Evolutionary conservation across 2,888 invertebrate genomes (phyloP).

Genomic region (Lamellibrachia columna): DNA sequence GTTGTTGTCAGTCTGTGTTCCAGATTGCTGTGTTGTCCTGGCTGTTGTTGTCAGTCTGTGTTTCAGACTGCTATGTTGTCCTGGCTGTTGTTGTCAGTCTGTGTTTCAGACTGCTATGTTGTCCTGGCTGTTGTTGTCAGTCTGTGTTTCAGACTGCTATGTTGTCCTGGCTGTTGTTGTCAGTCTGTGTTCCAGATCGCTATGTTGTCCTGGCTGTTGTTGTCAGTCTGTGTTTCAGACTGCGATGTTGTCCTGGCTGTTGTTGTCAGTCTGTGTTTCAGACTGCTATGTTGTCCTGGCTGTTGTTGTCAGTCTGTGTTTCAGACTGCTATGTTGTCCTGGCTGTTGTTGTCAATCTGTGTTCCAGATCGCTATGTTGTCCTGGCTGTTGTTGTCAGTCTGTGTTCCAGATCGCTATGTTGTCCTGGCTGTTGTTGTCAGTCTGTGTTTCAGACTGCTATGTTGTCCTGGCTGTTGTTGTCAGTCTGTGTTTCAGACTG

Average conservation of each 20-base stretch:
- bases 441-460: no score
- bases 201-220: neutral
- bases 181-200: no score
- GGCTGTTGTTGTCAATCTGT: no score
- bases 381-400: no score
- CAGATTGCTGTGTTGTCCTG: neutral
- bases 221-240: neutral
- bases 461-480: no score
- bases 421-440: neutral
- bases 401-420: no score
- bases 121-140: neutral
- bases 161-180: no score
- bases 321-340: neutral
- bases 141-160: no score
- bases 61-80: neutral
- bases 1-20: neutral
- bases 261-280: no score
- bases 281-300: neutral
- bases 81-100: neutral
- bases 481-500: no score
- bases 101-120: neutral
- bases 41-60: no score
- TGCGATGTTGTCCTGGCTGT: neutral
- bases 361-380: no score
- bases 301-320: neutral